Percentiles rank a stretch among this genome's conserved stretches.
Evolutionary conservation across 2,888 invertebrate genomes (phyloP).

Genomic region (Lasioglossum pauxillum): DNA sequence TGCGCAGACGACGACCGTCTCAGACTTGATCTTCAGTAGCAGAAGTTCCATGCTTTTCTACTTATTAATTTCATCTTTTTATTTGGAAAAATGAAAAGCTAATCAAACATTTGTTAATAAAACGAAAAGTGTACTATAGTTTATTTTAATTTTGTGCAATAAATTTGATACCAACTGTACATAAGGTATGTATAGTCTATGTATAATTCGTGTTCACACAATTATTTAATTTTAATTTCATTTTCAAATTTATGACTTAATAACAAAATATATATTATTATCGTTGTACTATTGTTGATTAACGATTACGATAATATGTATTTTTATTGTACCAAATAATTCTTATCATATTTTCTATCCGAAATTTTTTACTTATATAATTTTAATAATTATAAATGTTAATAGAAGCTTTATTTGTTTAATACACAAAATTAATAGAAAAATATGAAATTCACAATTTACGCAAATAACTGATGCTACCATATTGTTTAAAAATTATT

Average conservation of each 20-base stretch:
- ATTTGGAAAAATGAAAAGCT: slow-evolving; percentile 7
- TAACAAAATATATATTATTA: not conserved
- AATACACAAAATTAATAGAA: not conserved
- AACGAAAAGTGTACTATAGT: not conserved
- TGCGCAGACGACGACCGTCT: slow-evolving; percentile 20
- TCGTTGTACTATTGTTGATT: not conserved
- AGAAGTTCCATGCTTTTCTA: slow-evolving; percentile 17
- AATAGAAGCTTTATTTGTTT: not conserved
- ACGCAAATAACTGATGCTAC: not conserved
- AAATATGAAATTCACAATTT: not conserved
- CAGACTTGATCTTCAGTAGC: slow-evolving; percentile 19
- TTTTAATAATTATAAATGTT: not conserved
- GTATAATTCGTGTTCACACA: not conserved
- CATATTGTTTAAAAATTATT: not conserved
- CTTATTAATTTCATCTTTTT: not conserved
- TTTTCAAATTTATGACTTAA: not conserved
- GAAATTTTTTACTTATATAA: not conserved
- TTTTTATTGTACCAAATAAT: not conserved
- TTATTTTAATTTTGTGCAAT: not conserved
- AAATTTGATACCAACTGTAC: not conserved
- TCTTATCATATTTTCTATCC: not conserved
- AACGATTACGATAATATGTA: not conserved
- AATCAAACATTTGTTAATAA: slow-evolving; percentile 23
- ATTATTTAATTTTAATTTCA: not conserved
- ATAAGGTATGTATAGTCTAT: slow-evolving; percentile 26